Conservation (phyloP, 2,113 vertebrate genomes). For the Cardinalis cardinalis region DNA sequence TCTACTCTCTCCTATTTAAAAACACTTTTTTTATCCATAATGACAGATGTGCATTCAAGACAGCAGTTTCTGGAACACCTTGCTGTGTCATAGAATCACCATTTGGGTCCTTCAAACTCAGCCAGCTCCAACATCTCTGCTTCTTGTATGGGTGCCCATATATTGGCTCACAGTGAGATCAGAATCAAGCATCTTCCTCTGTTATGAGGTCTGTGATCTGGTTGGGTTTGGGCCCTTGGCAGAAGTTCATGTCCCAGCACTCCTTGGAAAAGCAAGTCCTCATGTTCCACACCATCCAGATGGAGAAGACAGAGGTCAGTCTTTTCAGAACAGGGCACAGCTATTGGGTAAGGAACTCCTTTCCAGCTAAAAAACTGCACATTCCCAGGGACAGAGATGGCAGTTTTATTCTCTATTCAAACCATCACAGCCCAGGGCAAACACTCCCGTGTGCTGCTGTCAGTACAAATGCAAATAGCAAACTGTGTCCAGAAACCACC, state of each 20-base stretch:
- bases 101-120: neutral
- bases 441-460: accelerated
- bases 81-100: neutral
- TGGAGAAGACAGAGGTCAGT: accelerated
- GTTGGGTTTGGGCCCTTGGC: neutral
- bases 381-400: neutral
- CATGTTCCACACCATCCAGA: neutral
- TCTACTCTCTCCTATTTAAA: neutral
- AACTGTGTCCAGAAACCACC: neutral
- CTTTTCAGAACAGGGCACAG: neutral
- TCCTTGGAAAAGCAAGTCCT: neutral
- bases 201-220: accelerated
- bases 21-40: neutral
- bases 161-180: neutral
- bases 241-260: neutral
- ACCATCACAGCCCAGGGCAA: neutral
- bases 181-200: neutral
- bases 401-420: neutral
- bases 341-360: neutral
- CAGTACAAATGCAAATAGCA: neutral
- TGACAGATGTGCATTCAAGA: neutral
- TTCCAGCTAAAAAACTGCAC: neutral
- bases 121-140: neutral
- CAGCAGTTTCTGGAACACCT: neutral
- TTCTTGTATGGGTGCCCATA: no score